Conservation (phyloP, 2,888 invertebrate species). For the Endomychus coccineus region DNA sequence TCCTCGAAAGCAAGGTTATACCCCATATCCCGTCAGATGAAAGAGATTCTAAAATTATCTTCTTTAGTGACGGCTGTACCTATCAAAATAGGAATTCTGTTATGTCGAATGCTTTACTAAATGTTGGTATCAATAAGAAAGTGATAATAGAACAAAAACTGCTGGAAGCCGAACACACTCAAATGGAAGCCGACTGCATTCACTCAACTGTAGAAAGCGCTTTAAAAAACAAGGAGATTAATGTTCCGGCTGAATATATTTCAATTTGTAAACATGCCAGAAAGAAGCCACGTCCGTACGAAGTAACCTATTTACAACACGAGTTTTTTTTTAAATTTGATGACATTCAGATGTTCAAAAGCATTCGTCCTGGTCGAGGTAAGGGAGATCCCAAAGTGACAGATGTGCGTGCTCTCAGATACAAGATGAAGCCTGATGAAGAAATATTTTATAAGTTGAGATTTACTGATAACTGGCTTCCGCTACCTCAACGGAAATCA, state of each 20-base stretch:
- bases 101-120: slow-evolving; percentile 17
- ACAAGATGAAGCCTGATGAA: slow-evolving; percentile 12
- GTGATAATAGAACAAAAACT: slow-evolving; percentile 17
- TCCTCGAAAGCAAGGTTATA: slow-evolving; percentile 1
- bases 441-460: slow-evolving; percentile 14
- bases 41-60: background rate
- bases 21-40: background rate
- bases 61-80: slow-evolving; percentile 9
- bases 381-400: slow-evolving; percentile 17
- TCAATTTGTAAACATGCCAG: slow-evolving; percentile 16
- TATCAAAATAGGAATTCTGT: slow-evolving; percentile 10
- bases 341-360: slow-evolving; percentile 8
- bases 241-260: slow-evolving; percentile 22
- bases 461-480: slow-evolving; percentile 7
- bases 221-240: slow-evolving; percentile 14
- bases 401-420: slow-evolving; percentile 14
- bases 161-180: slow-evolving; percentile 20
- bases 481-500: background rate
- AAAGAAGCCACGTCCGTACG: slow-evolving; percentile 16
- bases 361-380: slow-evolving; percentile 17
- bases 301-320: slow-evolving; percentile 17
- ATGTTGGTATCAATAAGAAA: slow-evolving; percentile 13
- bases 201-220: slow-evolving; percentile 19
- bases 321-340: slow-evolving; percentile 14
- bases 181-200: slow-evolving; percentile 22